Percentiles rank a stretch among this genome's conserved stretches.
Conservation (phyloP, 2,113 vertebrate species). For the Python bivittatus region DNA sequence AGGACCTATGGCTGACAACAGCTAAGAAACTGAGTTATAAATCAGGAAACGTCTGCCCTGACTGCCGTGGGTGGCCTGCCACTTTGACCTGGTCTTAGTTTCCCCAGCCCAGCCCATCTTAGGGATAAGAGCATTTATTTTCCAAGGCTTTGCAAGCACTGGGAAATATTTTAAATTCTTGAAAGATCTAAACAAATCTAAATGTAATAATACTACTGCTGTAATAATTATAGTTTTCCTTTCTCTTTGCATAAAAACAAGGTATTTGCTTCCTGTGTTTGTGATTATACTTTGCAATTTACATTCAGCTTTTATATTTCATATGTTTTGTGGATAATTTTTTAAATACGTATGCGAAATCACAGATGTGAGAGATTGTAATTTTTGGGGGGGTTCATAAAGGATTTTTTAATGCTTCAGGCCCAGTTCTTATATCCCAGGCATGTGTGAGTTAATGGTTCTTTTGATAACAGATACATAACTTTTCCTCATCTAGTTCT, state of each 20-base stretch:
- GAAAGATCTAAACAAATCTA: background rate
- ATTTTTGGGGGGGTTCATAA: background rate
- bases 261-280: background rate
- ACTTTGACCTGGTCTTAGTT: no score
- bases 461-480: constrained; percentile 4
- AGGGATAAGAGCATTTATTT: no score
- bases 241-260: background rate
- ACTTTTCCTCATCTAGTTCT: background rate
- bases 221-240: background rate
- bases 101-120: no score
- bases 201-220: background rate
- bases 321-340: background rate
- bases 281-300: background rate
- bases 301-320: background rate
- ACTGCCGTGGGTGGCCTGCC: no score
- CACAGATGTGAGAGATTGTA: background rate
- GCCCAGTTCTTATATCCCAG: background rate
- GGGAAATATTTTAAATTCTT: background rate
- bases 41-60: no score
- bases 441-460: constrained; percentile 6
- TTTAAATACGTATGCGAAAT: background rate
- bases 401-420: background rate
- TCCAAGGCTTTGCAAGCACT: no score
- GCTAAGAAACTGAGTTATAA: background rate
- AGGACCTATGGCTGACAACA: background rate